Percentiles rank a stretch among this genome's conserved stretches.
phyloP scores from a whole-genome alignment of 1,140 invertebrate genomes.

The Euwallacea fornicatus region DNA sequence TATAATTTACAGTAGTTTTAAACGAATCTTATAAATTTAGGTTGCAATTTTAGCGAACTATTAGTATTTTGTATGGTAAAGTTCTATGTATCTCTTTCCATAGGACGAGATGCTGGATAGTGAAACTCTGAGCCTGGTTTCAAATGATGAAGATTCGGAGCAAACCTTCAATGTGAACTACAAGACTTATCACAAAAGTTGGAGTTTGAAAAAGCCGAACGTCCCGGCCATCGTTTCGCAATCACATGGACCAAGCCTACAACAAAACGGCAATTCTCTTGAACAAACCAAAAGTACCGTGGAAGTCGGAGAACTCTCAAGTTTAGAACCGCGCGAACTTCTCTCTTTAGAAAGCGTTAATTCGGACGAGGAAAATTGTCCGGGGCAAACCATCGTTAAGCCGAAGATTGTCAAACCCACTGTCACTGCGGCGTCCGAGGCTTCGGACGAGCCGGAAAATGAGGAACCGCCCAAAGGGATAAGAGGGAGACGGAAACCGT shows the following conservation, averaged over 20 bases:
- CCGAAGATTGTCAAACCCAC: constrained; percentile 64
- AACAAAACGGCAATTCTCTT: too few species aligned
- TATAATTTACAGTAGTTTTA: too few species aligned
- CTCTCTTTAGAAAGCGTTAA: background rate
- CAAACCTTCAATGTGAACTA: constrained; percentile 52
- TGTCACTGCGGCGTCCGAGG: constrained; percentile 33
- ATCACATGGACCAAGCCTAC: background rate
- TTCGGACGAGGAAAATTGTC: background rate
- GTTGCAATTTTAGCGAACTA: background rate
- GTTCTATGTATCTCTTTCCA: constrained; percentile 2
- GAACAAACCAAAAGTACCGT: too few species aligned
- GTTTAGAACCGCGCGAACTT: too few species aligned
- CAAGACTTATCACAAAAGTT: constrained; percentile 53
- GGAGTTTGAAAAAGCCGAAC: constrained; percentile 43
- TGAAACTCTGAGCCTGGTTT: constrained; percentile 69
- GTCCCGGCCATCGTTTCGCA: constrained; percentile 35
- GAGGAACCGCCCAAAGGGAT: constrained; percentile 65
- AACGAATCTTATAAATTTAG: too few species aligned
- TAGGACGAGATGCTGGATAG: constrained; percentile 61
- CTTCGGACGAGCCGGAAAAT: constrained; percentile 52
- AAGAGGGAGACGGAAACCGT: constrained; percentile 73
- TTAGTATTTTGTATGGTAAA: constrained; percentile 16
- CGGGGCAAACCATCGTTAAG: constrained; percentile 48
- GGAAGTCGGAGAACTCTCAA: too few species aligned
- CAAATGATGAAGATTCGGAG: constrained; percentile 64